Conservation (phyloP, 2,113 vertebrate genomes). For the Megalops atlanticus region DNA sequence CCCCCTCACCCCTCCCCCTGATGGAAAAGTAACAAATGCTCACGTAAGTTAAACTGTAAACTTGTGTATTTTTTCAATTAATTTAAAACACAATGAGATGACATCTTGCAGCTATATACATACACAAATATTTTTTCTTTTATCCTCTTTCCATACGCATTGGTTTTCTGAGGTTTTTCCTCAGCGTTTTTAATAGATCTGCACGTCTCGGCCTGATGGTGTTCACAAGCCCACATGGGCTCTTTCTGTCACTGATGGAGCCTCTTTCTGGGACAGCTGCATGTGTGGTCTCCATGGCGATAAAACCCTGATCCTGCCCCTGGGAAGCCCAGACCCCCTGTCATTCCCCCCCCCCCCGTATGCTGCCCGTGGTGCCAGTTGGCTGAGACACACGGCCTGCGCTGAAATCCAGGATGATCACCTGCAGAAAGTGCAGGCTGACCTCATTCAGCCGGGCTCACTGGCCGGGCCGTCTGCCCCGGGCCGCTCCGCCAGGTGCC, state of each 20-base stretch:
- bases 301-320: background rate
- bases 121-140: too few relatives aligned
- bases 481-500: too few relatives aligned
- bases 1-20: too few relatives aligned
- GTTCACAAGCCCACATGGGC: background rate
- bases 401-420: slow-evolving; percentile 11
- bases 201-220: background rate
- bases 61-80: too few relatives aligned
- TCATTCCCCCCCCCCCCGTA: background rate
- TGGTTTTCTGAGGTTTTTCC: too few relatives aligned
- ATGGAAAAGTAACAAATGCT: too few relatives aligned
- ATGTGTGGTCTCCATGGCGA: background rate
- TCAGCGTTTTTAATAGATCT: background rate
- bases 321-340: background rate
- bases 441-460: background rate
- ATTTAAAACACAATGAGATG: too few relatives aligned
- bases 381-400: background rate
- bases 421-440: background rate
- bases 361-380: slow-evolving; percentile 2
- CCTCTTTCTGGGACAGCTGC: background rate
- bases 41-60: too few relatives aligned
- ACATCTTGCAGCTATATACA: too few relatives aligned
- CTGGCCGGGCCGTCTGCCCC: too few relatives aligned
- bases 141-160: too few relatives aligned
- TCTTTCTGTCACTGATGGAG: background rate